phyloP scores from a whole-genome alignment of 2,113 vertebrate species.

The Tragelaphus scriptus region DNA sequence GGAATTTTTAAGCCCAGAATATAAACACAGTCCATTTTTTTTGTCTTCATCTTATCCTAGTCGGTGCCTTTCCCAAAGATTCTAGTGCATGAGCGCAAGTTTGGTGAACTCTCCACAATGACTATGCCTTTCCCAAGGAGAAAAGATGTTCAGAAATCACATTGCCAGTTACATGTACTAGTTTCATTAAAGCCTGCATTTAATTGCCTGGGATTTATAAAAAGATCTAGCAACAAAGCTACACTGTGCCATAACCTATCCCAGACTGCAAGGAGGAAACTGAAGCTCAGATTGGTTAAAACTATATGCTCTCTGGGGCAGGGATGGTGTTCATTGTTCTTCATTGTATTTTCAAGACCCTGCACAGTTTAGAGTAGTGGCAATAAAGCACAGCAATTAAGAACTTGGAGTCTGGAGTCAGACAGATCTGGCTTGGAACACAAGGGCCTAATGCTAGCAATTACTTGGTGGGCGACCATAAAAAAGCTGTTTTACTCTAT shows the following conservation, averaged over 20 bases:
- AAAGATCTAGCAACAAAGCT: slow-evolving; percentile 47
- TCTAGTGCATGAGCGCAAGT: neutral
- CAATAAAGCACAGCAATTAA: neutral
- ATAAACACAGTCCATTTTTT: slow-evolving; percentile 60
- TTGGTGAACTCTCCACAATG: slow-evolving; percentile 36
- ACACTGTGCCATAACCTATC: slow-evolving; percentile 38
- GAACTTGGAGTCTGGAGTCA: neutral
- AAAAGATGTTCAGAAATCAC: slow-evolving; percentile 38
- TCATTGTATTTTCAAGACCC: neutral
- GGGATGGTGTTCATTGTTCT: neutral
- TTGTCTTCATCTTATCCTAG: slow-evolving; percentile 45
- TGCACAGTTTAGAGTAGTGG: neutral
- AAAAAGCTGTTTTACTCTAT: neutral
- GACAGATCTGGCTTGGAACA: neutral
- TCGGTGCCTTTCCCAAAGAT: neutral
- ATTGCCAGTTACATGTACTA: slow-evolving; percentile 6
- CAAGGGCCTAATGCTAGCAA: neutral
- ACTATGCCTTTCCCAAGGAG: slow-evolving; percentile 17
- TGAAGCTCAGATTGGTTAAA: neutral
- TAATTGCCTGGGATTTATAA: slow-evolving; percentile 53
- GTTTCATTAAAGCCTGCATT: slow-evolving; percentile 27
- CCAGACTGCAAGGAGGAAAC: neutral
- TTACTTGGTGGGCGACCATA: neutral
- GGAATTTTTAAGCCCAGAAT: slow-evolving; percentile 54
- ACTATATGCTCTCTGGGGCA: neutral